Percentiles rank a stretch among this genome's conserved stretches.
Evolutionary conservation across 2,113 vertebrate species (phyloP).

Genomic region (Penelope pileata): DNA sequence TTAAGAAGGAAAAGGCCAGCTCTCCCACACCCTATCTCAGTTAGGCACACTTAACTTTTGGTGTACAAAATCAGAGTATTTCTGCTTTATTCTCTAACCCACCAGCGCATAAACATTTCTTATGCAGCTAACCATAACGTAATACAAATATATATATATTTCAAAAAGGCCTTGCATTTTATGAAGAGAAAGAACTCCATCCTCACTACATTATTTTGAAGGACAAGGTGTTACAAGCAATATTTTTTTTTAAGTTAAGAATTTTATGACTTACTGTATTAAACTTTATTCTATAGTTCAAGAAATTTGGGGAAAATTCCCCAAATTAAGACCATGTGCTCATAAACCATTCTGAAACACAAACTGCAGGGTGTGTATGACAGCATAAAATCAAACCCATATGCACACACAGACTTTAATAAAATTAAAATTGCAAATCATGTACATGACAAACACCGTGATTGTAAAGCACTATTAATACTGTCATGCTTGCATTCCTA

Average conservation of each 20-base stretch:
- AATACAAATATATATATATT: neutral
- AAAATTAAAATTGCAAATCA: slow-evolving; percentile 66
- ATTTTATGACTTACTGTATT: slow-evolving; percentile 17
- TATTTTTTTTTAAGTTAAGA: neutral
- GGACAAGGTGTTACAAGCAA: neutral
- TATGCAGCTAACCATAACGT: neutral
- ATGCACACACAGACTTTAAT: neutral
- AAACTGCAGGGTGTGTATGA: neutral
- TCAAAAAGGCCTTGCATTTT: neutral
- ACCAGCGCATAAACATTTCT: neutral
- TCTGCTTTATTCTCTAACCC: neutral
- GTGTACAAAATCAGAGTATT: neutral
- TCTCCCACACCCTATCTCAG: neutral
- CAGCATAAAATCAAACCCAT: slow-evolving; percentile 54
- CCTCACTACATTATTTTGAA: neutral
- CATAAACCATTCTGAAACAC: slow-evolving; percentile 1
- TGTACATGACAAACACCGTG: slow-evolving; percentile 18
- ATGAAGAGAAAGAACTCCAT: neutral
- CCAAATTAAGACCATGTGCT: slow-evolving; percentile 54
- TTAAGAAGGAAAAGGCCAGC: neutral
- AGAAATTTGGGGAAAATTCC: slow-evolving; percentile 34
- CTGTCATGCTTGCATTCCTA: neutral
- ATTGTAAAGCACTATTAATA: neutral
- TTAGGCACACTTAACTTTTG: neutral
- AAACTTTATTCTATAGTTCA: neutral